These are phyloP conservation scores for Andrena hattorfiana DNA, from an alignment of 2,888 invertebrate species.

Conservation along the genomic window DNA sequence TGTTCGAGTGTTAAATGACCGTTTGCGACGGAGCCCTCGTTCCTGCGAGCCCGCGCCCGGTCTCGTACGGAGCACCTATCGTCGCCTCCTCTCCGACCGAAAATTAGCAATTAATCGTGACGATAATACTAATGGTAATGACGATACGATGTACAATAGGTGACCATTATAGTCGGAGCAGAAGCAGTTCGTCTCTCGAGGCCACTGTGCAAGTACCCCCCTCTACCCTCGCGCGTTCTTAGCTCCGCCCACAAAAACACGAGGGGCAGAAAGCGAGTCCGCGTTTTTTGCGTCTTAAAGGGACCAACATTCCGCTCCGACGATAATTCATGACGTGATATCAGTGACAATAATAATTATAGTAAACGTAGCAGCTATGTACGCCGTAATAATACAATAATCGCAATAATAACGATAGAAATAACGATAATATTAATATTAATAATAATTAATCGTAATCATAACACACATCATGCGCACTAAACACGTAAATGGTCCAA, in stretches of 20 bases:
- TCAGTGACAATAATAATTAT: constrained; percentile 52
- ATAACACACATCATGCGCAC: constrained; percentile 83
- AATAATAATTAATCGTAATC: constrained; percentile 64
- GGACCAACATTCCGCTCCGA: constrained; percentile 20
- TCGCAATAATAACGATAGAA: constrained; percentile 68
- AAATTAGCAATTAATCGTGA: constrained; percentile 46
- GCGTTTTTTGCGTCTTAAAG: not conserved
- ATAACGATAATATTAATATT: constrained; percentile 47
- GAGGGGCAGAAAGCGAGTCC: not conserved
- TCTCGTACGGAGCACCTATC: constrained; percentile 43
- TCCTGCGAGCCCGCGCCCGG: constrained; percentile 44
- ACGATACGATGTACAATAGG: constrained; percentile 58
- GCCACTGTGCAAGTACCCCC: not conserved
- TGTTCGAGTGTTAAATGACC: constrained; percentile 42
- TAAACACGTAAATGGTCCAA: constrained; percentile 77
- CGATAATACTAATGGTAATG: constrained; percentile 67
- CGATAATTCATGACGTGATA: constrained; percentile 32
- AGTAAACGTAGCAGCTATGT: constrained; percentile 44
- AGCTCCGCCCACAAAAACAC: not conserved
- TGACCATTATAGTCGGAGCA: constrained; percentile 1
- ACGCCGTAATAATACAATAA: constrained; percentile 54
- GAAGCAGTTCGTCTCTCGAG: not conserved
- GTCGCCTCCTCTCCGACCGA: constrained; percentile 33
- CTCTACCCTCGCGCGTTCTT: not conserved
- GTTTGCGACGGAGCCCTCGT: constrained; percentile 54